Percentiles rank a stretch among this genome's conserved stretches.
Evolutionary conservation across 2,797 vertebrate species (phyloP).

Genomic region (Syngnathus rostellatus): DNA sequence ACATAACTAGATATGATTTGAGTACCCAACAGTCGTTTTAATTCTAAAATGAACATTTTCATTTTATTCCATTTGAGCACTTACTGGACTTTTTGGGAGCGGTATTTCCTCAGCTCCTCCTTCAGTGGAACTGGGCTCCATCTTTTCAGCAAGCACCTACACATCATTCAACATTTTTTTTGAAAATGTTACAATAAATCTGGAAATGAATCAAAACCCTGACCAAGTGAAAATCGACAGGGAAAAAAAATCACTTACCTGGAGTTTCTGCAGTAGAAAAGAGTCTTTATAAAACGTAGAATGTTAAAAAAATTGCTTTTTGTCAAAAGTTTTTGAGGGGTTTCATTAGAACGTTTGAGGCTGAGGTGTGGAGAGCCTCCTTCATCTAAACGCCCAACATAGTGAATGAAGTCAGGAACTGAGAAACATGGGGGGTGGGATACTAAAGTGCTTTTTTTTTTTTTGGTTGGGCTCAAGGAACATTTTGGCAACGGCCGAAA

Average conservation of each 20-base stretch:
- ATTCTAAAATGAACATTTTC: neutral
- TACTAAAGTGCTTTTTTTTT: slow-evolving; percentile 56
- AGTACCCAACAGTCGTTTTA: neutral
- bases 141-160: slow-evolving; percentile 63
- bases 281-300: slow-evolving; percentile 34
- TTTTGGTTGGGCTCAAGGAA: slow-evolving; percentile 35
- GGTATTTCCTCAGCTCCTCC: slow-evolving; percentile 61
- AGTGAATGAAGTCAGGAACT: slow-evolving; percentile 66
- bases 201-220: neutral
- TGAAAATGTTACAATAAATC: neutral
- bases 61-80: slow-evolving; percentile 37
- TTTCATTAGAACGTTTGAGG: slow-evolving; percentile 74
- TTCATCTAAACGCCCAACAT: slow-evolving; percentile 68
- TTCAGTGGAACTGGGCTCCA: slow-evolving; percentile 75
- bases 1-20: neutral
- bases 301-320: slow-evolving; percentile 43
- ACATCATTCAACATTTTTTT: neutral
- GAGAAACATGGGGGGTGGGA: slow-evolving; percentile 63
- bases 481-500: slow-evolving; percentile 65
- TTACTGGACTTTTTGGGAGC: slow-evolving; percentile 74
- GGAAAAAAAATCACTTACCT: slow-evolving; percentile 53
- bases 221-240: neutral
- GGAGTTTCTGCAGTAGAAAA: slow-evolving; percentile 42
- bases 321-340: slow-evolving; percentile 70
- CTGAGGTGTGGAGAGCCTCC: slow-evolving; percentile 65